phyloP scores from a whole-genome alignment of 2,113 vertebrate genomes.

The Bungarus multicinctus region DNA sequence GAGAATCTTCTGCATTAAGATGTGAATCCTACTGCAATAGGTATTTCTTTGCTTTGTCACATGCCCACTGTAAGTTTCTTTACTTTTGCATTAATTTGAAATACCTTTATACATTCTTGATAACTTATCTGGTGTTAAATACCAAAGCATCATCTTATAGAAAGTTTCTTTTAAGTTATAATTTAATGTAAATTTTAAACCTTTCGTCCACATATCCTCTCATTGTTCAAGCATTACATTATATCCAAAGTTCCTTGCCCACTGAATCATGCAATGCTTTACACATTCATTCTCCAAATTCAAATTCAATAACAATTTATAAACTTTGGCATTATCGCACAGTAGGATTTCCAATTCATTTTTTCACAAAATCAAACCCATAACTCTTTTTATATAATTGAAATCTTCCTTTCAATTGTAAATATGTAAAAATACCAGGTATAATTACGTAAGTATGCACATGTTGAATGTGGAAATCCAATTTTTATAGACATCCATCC shows the following conservation, averaged over 20 bases:
- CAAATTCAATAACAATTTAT: background rate
- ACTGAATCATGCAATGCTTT: background rate
- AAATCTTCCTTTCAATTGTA: background rate
- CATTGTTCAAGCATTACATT: background rate
- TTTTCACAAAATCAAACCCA: background rate
- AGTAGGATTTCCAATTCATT: background rate
- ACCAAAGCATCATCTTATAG: background rate
- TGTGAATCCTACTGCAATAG: background rate
- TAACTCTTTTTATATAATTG: background rate
- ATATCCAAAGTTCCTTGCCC: background rate
- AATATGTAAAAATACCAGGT: constrained; percentile 2
- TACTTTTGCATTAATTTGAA: background rate
- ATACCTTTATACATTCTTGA: background rate
- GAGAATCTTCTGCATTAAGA: background rate
- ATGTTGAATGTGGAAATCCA: background rate
- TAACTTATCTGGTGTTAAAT: background rate
- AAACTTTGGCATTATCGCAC: background rate
- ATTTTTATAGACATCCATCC: background rate
- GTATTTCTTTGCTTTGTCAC: background rate
- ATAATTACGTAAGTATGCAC: background rate
- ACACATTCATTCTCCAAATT: background rate
- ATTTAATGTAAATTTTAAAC: background rate
- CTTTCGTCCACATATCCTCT: background rate
- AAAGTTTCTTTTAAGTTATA: background rate
- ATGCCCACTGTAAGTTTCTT: background rate